Conservation (phyloP, 2,888 invertebrate species). For the Melinaea marsaeus region DNA sequence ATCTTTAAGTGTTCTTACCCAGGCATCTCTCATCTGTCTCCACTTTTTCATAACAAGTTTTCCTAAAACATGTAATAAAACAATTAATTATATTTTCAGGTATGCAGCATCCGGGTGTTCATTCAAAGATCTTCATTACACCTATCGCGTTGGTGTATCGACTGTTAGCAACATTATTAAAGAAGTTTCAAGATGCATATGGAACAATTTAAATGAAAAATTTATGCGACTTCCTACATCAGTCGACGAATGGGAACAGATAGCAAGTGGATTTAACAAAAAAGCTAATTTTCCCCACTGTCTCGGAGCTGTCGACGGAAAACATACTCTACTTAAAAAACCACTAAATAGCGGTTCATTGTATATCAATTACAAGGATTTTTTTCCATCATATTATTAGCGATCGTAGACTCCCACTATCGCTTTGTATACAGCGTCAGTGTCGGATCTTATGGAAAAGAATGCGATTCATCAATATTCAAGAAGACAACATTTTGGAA, state of each 20-base stretch:
- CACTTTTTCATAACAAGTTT: slow-evolving; percentile 31
- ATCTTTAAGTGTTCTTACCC: slow-evolving; percentile 3
- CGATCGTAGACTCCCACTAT: slow-evolving; percentile 30
- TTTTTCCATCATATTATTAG: slow-evolving; percentile 31
- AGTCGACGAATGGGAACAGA: too few species aligned
- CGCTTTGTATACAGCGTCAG: slow-evolving; percentile 29
- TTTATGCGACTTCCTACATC: slow-evolving; percentile 29
- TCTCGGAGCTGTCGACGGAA: too few species aligned
- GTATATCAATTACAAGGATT: too few species aligned
- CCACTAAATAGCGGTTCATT: too few species aligned
- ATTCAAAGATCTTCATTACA: slow-evolving; percentile 32
- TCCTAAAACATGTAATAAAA: slow-evolving; percentile 27
- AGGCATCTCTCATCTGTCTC: slow-evolving; percentile 28
- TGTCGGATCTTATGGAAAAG: slow-evolving; percentile 28
- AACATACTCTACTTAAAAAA: too few species aligned
- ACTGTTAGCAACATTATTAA: slow-evolving; percentile 10
- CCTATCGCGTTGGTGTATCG: slow-evolving; percentile 26
- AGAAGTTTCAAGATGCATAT: slow-evolving; percentile 9
- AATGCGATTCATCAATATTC: slow-evolving; percentile 32
- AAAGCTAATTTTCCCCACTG: too few species aligned
- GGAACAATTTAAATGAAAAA: slow-evolving; percentile 1
- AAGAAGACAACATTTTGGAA: slow-evolving; percentile 31
- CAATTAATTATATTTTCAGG: slow-evolving; percentile 25
- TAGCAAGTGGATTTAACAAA: too few species aligned
- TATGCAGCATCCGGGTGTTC: slow-evolving; percentile 30